Evolutionary conservation across 37 sponge, comb jelly and placozoan species (phyloP).

Genomic region (Axinella damicornis): DNA sequence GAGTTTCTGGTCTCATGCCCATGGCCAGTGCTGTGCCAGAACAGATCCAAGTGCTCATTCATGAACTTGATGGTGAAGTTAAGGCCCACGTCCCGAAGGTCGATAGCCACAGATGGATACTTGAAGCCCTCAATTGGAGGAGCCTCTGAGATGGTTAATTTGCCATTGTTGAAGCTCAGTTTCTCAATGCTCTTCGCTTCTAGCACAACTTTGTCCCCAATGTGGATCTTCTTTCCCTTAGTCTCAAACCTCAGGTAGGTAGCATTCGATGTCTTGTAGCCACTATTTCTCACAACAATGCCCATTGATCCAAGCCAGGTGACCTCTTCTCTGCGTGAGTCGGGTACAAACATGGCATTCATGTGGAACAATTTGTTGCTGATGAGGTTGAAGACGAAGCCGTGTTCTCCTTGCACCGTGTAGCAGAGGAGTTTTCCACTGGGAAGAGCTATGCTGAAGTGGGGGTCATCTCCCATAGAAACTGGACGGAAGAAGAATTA

Average conservation of each 20-base stretch:
- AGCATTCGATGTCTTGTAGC: not conserved
- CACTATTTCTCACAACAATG: not conserved
- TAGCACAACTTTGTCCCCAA: not conserved
- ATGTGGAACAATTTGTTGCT: slow-evolving; percentile 1
- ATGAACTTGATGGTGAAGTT: slow-evolving; percentile 1
- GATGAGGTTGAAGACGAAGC: slow-evolving; percentile 18
- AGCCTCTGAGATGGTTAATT: not conserved
- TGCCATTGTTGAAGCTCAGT: not conserved
- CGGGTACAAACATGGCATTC: slow-evolving; percentile 18
- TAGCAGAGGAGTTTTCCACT: slow-evolving; percentile 26
- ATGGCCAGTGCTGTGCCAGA: not conserved
- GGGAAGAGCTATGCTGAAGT: not conserved
- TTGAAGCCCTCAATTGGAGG: not conserved
- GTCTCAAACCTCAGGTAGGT: not conserved
- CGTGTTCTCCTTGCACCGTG: slow-evolving; percentile 15
- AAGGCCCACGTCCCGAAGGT: not conserved
- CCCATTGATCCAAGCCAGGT: slow-evolving; percentile 10
- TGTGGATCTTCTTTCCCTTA: not conserved
- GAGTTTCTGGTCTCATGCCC: not conserved
- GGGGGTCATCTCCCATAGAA: slow-evolving; percentile 11
- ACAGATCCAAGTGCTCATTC: slow-evolving; percentile 1
- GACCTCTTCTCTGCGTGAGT: slow-evolving; percentile 3
- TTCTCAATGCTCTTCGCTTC: slow-evolving; percentile 1
- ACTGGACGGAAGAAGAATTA: too few species aligned
- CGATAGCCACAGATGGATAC: not conserved